Conservation (phyloP, 2,113 vertebrate genomes). For the Arizona elegans region DNA sequence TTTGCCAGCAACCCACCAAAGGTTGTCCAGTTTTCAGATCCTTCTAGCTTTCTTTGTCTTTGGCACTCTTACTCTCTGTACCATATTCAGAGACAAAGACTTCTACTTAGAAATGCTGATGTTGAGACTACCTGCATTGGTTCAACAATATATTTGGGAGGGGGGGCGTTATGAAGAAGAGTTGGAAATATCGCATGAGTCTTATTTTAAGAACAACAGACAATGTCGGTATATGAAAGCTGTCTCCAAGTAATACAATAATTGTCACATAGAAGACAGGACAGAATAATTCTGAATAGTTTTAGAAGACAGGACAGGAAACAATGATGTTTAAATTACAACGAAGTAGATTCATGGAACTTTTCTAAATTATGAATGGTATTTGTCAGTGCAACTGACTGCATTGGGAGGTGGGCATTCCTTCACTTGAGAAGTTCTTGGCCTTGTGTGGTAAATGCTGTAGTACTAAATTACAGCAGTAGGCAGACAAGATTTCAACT, state of each 20-base stretch:
- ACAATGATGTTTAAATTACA: background rate
- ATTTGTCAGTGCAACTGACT: background rate
- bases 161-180: background rate
- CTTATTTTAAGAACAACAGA: background rate
- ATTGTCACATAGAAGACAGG: background rate
- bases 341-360: background rate
- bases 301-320: background rate
- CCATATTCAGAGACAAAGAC: background rate
- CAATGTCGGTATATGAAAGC: background rate
- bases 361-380: background rate
- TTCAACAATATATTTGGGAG: background rate
- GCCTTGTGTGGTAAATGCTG: background rate
- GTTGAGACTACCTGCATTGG: background rate
- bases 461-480: background rate
- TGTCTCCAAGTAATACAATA: background rate
- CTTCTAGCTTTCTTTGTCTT: background rate
- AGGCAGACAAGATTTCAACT: background rate
- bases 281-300: background rate
- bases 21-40: background rate
- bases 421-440: background rate
- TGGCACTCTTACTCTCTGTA: background rate
- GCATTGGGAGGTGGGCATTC: background rate
- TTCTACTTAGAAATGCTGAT: background rate
- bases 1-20: background rate
- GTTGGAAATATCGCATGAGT: background rate